phyloP scores from a whole-genome alignment of 2,797 vertebrate genomes.

The Poecilia wingei region DNA sequence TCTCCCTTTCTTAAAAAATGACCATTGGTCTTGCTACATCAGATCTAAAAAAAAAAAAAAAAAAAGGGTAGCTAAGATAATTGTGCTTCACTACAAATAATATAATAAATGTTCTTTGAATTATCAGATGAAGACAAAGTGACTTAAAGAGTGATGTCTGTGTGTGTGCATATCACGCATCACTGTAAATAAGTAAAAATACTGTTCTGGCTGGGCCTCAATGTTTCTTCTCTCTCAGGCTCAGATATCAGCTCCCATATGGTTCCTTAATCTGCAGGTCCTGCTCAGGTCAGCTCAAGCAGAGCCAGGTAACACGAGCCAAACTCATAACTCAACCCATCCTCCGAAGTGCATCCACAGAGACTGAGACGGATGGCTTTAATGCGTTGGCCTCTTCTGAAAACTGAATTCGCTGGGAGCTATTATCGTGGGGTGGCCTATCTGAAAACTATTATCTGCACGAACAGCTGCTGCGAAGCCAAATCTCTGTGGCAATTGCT shows the following conservation, averaged over 20 bases:
- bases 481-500: constrained; percentile 43
- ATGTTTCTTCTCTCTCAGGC: constrained; percentile 58
- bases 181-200: constrained; percentile 57
- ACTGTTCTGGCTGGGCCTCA: constrained; percentile 28
- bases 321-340: constrained; percentile 73
- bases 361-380: constrained; percentile 68
- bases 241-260: constrained; percentile 81
- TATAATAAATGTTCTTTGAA: not conserved
- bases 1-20: not conserved
- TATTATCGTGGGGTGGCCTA: constrained; percentile 45
- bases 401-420: constrained; percentile 44
- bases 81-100: not conserved
- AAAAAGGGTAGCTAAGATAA: not conserved
- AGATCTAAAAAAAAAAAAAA: not conserved
- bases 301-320: constrained; percentile 79
- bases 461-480: constrained; percentile 55
- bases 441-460: constrained; percentile 66
- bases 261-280: constrained; percentile 80
- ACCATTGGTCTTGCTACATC: not conserved
- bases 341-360: constrained; percentile 62
- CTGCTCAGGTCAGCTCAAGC: constrained; percentile 73
- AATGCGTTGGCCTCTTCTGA: constrained; percentile 64
- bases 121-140: constrained; percentile 7
- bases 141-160: not conserved
- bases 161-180: constrained; percentile 11